Evolutionary conservation across 2,113 vertebrate genomes (phyloP).

Genomic region (Daubentonia madagascariensis): DNA sequence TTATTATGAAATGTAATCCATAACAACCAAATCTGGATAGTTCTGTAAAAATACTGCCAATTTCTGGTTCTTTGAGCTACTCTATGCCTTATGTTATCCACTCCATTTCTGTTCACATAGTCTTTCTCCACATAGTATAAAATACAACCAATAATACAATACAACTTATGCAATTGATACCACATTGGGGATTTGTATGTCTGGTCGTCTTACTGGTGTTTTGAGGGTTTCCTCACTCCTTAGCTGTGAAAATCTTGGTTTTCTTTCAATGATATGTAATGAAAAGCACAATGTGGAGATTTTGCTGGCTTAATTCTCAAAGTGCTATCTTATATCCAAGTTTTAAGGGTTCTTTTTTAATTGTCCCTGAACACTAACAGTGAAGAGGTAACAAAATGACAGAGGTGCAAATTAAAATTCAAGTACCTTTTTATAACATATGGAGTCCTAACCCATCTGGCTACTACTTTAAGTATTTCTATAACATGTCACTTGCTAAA

Average conservation of each 20-base stretch:
- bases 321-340: not conserved
- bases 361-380: constrained; percentile 1
- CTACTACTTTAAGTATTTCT: not conserved
- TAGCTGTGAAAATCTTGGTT: not conserved
- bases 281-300: not conserved
- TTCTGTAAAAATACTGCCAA: not conserved
- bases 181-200: not conserved
- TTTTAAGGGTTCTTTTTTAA: not conserved
- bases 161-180: not conserved
- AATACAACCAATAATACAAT: not conserved
- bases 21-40: not conserved
- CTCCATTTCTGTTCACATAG: not conserved
- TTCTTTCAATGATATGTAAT: not conserved
- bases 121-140: not conserved
- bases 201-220: not conserved
- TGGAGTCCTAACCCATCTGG: not conserved
- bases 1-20: not conserved
- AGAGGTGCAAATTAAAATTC: not conserved
- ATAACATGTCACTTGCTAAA: not conserved
- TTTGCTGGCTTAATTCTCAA: constrained; percentile 1
- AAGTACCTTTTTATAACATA: not conserved
- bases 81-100: not conserved
- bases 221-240: not conserved
- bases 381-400: not conserved
- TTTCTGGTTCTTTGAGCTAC: not conserved